These are phyloP conservation scores for Tachina lurida DNA, from an alignment of 2,888 invertebrate genomes.

Conservation along the genomic window DNA sequence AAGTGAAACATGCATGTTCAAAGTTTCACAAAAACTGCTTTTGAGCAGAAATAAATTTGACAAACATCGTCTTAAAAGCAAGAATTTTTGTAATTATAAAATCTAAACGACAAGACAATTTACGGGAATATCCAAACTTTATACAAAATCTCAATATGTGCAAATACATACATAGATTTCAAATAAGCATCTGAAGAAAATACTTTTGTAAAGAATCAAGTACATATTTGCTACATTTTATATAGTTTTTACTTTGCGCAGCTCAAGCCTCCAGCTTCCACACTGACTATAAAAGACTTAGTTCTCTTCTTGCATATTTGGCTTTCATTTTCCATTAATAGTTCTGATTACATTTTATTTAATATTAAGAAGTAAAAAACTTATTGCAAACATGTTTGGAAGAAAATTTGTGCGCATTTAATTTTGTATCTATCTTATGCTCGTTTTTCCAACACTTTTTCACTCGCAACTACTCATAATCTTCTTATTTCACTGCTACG, in stretches of 20 bases:
- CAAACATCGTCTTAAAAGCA: not conserved
- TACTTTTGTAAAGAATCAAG: too few relatives aligned
- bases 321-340: constrained; percentile 9
- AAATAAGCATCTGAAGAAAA: too few relatives aligned
- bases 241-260: too few relatives aligned
- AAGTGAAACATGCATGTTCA: constrained; percentile 16
- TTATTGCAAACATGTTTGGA: not conserved
- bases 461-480: constrained; percentile 8
- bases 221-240: too few relatives aligned
- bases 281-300: not conserved
- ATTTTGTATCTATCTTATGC: constrained; percentile 24
- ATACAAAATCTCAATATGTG: too few relatives aligned
- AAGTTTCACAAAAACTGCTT: not conserved
- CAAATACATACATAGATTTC: too few relatives aligned
- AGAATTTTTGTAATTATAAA: too few relatives aligned
- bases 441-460: constrained; percentile 25
- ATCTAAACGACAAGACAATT: too few relatives aligned
- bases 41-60: not conserved
- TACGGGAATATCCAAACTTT: too few relatives aligned
- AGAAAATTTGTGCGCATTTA: constrained; percentile 20
- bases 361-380: not conserved
- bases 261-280: too few relatives aligned
- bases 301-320: not conserved
- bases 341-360: not conserved
- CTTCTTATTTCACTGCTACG: constrained; percentile 31